A percentile compares a stretch with the other conserved stretches of the same genome.
Evolutionary conservation across 2,888 invertebrate species (phyloP).

Genomic region (Campopleginae sp.): DNA sequence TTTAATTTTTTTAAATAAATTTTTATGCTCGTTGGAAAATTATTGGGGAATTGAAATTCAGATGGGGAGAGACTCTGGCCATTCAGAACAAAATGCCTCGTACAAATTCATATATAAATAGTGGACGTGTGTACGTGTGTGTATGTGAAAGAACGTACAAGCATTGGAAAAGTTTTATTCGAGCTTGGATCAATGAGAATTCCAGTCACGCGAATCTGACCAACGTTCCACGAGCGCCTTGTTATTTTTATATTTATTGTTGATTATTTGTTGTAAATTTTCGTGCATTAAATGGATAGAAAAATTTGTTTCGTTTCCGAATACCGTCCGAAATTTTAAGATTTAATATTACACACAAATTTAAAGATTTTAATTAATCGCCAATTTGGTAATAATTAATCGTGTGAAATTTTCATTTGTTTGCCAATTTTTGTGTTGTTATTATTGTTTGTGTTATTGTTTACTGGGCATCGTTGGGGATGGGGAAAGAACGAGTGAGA

Average conservation of each 20-base stretch:
- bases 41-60: neutral
- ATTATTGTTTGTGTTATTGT: neutral
- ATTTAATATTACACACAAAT: too few relatives aligned
- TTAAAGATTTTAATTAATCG: neutral
- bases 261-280: neutral
- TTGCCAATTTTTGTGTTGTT: too few relatives aligned
- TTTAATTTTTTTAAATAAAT: too few relatives aligned
- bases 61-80: neutral
- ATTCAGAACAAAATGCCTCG: conserved; percentile 13
- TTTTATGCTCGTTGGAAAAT: too few relatives aligned
- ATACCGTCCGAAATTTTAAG: conserved; percentile 14
- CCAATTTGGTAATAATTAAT: neutral
- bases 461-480: neutral
- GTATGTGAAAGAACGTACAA: conserved; percentile 46
- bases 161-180: conserved; percentile 59
- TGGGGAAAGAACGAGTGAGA: neutral
- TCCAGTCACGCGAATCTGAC: conserved; percentile 62
- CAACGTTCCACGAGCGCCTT: conserved; percentile 48
- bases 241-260: conserved; percentile 20
- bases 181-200: conserved; percentile 61
- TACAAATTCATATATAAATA: conserved; percentile 1
- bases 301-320: conserved; percentile 45
- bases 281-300: neutral
- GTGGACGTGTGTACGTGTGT: neutral
- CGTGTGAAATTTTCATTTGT: neutral